Evolutionary conservation across 35 echinoderm and acorn worm genomes (phyloP).

Genomic region (Heliocidaris erythrogramma): DNA sequence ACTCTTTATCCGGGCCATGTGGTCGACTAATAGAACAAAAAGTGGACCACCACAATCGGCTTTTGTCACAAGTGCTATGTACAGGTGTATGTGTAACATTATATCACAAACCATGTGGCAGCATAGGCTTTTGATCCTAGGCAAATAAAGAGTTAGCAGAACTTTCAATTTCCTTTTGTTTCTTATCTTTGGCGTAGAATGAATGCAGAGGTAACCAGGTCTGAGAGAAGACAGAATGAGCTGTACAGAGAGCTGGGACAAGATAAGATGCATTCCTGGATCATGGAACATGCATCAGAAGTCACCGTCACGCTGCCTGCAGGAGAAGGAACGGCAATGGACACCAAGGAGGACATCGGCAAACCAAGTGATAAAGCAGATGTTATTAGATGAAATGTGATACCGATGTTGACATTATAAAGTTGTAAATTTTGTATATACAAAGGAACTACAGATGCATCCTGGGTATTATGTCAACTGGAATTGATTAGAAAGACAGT

Average conservation of each 20-base stretch:
- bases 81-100: no score
- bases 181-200: constrained; percentile 57
- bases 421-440: not conserved
- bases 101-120: no score
- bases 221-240: constrained; percentile 62
- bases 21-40: no score
- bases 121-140: no score
- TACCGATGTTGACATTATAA: not conserved
- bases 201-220: constrained; percentile 68
- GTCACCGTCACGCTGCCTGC: constrained; percentile 48
- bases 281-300: constrained; percentile 79
- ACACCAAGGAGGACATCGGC: not conserved
- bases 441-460: not conserved
- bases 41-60: not conserved
- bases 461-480: not conserved
- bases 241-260: constrained; percentile 85
- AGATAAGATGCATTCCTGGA: constrained; percentile 82
- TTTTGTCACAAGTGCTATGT: no score
- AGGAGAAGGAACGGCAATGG: not conserved
- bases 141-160: no score
- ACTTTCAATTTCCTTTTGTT: not conserved
- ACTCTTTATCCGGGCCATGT: no score
- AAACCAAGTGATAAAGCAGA: constrained; percentile 29
- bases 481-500: no score
- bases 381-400: constrained; percentile 37